These are phyloP conservation scores for Atherix ibis DNA, from an alignment of 2,888 invertebrate genomes.

Conservation along the genomic window DNA sequence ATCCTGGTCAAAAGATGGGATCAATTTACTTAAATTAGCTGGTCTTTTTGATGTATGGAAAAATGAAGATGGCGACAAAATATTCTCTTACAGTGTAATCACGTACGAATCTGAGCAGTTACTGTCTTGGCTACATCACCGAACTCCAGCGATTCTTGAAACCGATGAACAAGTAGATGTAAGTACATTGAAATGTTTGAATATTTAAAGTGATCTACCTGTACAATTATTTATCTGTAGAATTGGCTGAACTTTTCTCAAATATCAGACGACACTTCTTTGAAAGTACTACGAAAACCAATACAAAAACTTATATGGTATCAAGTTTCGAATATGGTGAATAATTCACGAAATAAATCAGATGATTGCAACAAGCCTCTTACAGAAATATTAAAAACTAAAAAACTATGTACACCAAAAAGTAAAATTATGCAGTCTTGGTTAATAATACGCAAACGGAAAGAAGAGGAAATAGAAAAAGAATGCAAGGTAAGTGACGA, in stretches of 20 bases:
- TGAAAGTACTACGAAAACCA: conserved; percentile 35
- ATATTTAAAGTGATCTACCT: conserved; percentile 1
- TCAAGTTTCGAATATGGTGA: conserved; percentile 52
- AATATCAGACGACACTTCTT: conserved; percentile 35
- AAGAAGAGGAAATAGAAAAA: conserved; percentile 13
- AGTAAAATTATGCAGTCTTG: conserved; percentile 23
- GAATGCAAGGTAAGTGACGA: neutral
- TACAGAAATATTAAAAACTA: conserved; percentile 11
- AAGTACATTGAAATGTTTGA: conserved; percentile 14
- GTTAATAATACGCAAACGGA: conserved; percentile 19
- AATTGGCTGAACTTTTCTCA: conserved; percentile 49
- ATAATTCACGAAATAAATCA: conserved; percentile 53
- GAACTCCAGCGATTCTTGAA: conserved; percentile 65
- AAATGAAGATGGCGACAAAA: conserved; percentile 37
- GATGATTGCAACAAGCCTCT: conserved; percentile 40
- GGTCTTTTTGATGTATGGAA: conserved; percentile 59
- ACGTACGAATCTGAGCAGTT: conserved; percentile 57
- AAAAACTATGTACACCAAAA: conserved; percentile 4
- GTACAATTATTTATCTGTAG: conserved; percentile 26
- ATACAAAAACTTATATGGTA: conserved; percentile 44
- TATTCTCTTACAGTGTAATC: conserved; percentile 60
- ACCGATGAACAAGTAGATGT: conserved; percentile 48
- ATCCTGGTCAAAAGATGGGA: conserved; percentile 38
- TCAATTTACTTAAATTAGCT: conserved; percentile 54
- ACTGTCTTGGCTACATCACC: conserved; percentile 58